Percentiles rank a stretch among this genome's conserved stretches.
phyloP scores from a whole-genome alignment of 2,797 vertebrate species.

The Macrochelys suwanniensis region DNA sequence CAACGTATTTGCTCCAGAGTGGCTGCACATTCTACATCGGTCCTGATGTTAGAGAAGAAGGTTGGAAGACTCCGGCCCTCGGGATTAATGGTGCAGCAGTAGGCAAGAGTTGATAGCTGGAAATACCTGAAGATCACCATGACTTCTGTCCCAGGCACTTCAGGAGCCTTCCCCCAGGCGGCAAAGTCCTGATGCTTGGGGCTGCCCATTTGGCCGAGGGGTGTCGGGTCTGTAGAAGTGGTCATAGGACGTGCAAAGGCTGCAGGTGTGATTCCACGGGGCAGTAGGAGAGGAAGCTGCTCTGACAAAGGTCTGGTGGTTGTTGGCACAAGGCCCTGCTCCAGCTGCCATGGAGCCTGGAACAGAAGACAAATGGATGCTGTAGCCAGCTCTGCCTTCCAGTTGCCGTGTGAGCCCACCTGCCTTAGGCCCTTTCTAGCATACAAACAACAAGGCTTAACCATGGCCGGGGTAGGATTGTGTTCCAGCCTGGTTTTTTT shows the following conservation, averaged over 20 bases:
- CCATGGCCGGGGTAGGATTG: not conserved
- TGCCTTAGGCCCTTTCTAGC: not conserved
- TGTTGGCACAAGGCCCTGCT: not conserved
- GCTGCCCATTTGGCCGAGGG: not conserved
- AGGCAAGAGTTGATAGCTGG: not conserved
- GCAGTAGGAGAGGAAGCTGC: not conserved
- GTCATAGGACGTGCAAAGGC: not conserved
- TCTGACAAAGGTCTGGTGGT: too few relatives aligned
- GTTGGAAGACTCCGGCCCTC: not conserved
- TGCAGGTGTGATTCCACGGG: not conserved
- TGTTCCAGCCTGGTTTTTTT: not conserved
- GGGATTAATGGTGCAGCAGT: not conserved
- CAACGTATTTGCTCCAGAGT: not conserved
- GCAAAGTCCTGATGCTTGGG: not conserved
- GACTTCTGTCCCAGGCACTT: not conserved
- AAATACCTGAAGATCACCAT: not conserved
- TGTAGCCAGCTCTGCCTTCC: not conserved
- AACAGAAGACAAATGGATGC: not conserved
- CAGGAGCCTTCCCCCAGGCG: not conserved
- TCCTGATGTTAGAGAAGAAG: not conserved
- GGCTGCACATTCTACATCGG: not conserved
- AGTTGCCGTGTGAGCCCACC: not conserved
- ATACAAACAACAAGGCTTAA: not conserved
- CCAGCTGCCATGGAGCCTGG: not conserved
- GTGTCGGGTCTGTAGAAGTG: not conserved